Evolutionary conservation across 1,140 invertebrate species (phyloP), one percentile per base, ranked within the genome.

Genomic region (Daktulosphaira vitifoliae): DNA sequence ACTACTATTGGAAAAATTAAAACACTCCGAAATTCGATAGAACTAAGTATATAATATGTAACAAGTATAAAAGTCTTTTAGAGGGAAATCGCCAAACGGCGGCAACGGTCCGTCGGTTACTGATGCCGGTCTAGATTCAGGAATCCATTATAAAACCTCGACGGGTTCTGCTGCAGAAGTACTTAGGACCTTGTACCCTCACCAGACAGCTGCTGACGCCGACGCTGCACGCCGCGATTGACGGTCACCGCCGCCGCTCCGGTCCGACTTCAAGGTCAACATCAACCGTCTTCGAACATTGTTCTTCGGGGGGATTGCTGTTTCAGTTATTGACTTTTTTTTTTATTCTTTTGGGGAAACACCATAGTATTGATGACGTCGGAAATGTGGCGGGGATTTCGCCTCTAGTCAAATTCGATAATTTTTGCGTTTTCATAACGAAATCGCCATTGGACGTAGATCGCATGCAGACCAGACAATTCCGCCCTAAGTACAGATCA

Each of bases 21-120:
- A 33, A 33, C 29, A 11, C 29, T 33, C 5, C 29, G 29, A n/a
- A n/a, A n/a, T n/a, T n/a, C n/a, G n/a, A n/a, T n/a, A n/a, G n/a
- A n/a, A n/a, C n/a, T n/a, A n/a, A 11, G 29, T 33, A 11, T 33
- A 33, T 33, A 11, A 33, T 33, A 33, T 33, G 29, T 11, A 33
- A 33, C 29, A 33, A 33, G 11, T 6, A 33, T 6, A 33, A 33
- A 33, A 33, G n/a, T n/a, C n/a, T 33, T 6, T 16, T 53, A 11
- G 42, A 16, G 29, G 42, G 26, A 29, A 48, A 48, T 62, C 56
- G 56, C 56, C 56, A 48, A 48, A 62, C 56, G 56, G 56, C 56
- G 56, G 56, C 56, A 62, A 62, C 56, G 42, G 56, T 62, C 56
- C 56, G 56, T 62, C 56, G 56, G 56, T 46, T 62, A 62, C 56